Evolutionary conservation across 2,888 invertebrate genomes (phyloP), one percentile per base, ranked within the genome.

Genomic region (Furcula furcula): DNA sequence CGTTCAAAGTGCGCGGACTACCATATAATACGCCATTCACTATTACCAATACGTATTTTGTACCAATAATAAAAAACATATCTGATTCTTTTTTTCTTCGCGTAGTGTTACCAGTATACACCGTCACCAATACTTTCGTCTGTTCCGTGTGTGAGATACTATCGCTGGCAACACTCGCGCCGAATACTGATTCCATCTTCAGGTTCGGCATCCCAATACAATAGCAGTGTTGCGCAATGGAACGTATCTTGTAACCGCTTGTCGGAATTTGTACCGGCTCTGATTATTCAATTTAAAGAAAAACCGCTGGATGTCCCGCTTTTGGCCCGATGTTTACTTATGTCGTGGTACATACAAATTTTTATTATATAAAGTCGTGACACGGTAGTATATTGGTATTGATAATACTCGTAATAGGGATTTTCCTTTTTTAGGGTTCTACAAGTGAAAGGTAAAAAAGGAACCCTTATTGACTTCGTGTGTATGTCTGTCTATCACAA

Each of bases 111-210:
- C n/a, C n/a, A n/a, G n/a, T n/a, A n/a, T n/a, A n/a, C n/a, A n/a
- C n/a, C 41, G 39, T 56, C 42, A 46, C 38, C 46, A 56, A 61
- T 50, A 63, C 68, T 75, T 70, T 71, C 63, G 56, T 67, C 52
- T 52, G 22, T 58, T 72, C 64, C 74, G 72, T 77, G 75, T 67
- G 58, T 55, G 65, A 71, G 80, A 80, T 79, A 60, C 40, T 73
- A 80, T 80, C 78, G 54, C 33, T 36, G 33, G 16, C 35, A 20
- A 12, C 18, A 25, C 13, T 57, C 52, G 57, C 55, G 52, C 52
- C 44, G 69, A 59, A 66, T 66, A 63, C 62, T 56, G 60, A 60
- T 60, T 42, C 30, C 52, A 61, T 62, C 44, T 46, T 31, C 34
- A 38, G 40, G 44, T 42, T 54, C 43, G 51, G 65, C 62, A 60